phyloP scores from a whole-genome alignment of 2,797 vertebrate species.

The Anabas testudineus region DNA sequence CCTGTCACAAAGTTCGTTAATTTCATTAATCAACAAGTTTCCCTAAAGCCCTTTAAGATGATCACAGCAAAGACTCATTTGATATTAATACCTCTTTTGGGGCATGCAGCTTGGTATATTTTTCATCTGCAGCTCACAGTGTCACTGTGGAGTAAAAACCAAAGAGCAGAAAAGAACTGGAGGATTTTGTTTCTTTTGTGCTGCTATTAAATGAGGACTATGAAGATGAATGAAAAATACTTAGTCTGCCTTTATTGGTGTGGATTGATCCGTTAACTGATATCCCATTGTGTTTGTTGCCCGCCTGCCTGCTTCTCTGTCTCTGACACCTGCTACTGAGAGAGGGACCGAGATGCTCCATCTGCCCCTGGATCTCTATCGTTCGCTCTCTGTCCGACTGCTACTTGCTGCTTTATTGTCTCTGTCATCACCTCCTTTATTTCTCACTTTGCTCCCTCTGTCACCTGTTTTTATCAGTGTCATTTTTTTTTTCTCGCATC shows the following conservation, averaged over 20 bases:
- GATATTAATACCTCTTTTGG: slow-evolving; percentile 38
- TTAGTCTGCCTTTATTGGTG: slow-evolving; percentile 32
- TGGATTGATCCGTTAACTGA: slow-evolving; percentile 49
- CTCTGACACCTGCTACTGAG: slow-evolving; percentile 35
- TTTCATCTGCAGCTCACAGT: neutral
- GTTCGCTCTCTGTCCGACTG: slow-evolving; percentile 43
- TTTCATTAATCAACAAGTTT: slow-evolving; percentile 54
- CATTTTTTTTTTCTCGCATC: slow-evolving; percentile 41
- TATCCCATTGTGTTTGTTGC: slow-evolving; percentile 40
- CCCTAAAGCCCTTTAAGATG: slow-evolving; percentile 23
- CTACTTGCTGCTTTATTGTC: slow-evolving; percentile 57
- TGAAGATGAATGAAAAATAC: slow-evolving; percentile 44
- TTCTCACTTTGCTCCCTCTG: slow-evolving; percentile 63
- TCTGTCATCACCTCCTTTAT: slow-evolving; percentile 57
- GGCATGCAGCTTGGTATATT: slow-evolving; percentile 5
- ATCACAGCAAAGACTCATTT: slow-evolving; percentile 37
- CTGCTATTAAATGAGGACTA: slow-evolving; percentile 18
- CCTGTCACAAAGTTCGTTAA: slow-evolving; percentile 40
- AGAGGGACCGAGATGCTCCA: slow-evolving; percentile 39
- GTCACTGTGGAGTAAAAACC: neutral
- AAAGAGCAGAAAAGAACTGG: slow-evolving; percentile 2
- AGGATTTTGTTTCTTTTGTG: slow-evolving; percentile 11
- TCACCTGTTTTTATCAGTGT: slow-evolving; percentile 65
- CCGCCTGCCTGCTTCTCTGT: slow-evolving; percentile 10
- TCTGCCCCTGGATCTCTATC: slow-evolving; percentile 52